phyloP scores from a whole-genome alignment of 2,113 vertebrate species.

The Mystacornis crossleyi region DNA sequence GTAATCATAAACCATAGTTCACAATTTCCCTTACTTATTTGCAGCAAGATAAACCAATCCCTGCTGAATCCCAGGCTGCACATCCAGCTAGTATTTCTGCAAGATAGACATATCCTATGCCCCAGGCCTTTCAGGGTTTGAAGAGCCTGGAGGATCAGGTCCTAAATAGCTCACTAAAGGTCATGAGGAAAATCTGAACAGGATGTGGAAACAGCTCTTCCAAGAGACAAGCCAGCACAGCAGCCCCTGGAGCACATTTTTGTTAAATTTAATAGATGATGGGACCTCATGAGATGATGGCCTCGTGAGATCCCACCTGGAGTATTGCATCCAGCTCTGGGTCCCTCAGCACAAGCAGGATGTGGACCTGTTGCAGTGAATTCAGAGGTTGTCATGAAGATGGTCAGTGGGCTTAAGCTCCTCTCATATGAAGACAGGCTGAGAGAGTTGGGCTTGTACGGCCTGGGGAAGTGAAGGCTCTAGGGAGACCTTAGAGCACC shows the following conservation, averaged over 20 bases:
- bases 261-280: background rate
- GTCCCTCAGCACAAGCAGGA: background rate
- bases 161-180: background rate
- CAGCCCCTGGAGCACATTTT: background rate
- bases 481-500: background rate
- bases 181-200: background rate
- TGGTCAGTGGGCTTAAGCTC: background rate
- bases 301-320: background rate
- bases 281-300: background rate
- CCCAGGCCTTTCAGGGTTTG: background rate
- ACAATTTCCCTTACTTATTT: background rate
- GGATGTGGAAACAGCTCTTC: background rate
- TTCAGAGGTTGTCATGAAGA: background rate
- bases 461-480: background rate
- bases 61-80: background rate
- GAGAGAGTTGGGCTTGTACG: background rate
- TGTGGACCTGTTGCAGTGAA: background rate
- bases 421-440: background rate
- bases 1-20: background rate
- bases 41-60: background rate
- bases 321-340: background rate
- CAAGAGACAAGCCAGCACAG: background rate
- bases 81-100: background rate
- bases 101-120: background rate
- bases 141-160: background rate